phyloP scores from a whole-genome alignment of 2,797 vertebrate species.

The Corythornis leucogaster region DNA sequence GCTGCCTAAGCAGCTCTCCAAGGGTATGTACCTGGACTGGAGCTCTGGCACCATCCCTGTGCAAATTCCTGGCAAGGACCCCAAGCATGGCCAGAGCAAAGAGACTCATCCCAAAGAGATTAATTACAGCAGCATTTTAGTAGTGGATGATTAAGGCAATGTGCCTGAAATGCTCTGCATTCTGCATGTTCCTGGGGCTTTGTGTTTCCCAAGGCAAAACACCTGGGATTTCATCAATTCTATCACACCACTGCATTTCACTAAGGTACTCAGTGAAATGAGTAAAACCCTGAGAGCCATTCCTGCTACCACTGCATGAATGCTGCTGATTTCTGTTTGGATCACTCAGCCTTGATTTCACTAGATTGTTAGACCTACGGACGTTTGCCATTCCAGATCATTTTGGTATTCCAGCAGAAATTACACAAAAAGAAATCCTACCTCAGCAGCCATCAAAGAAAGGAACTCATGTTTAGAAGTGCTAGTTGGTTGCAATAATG shows the following conservation, averaged over 20 bases:
- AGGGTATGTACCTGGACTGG: background rate
- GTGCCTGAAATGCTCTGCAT: background rate
- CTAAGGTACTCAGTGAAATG: background rate
- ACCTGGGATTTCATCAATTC: background rate
- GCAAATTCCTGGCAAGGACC: background rate
- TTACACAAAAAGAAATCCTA: background rate
- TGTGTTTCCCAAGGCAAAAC: background rate
- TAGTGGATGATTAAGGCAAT: background rate
- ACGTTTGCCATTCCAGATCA: background rate
- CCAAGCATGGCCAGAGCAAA: background rate
- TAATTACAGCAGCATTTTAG: background rate
- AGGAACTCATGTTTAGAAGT: background rate
- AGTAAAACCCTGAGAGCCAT: background rate
- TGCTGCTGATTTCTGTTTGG: background rate
- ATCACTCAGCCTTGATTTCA: background rate
- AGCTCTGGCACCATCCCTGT: background rate
- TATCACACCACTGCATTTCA: background rate
- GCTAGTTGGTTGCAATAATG: background rate
- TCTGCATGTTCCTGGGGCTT: background rate
- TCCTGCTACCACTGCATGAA: background rate
- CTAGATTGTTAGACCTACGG: background rate
- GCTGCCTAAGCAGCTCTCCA: background rate
- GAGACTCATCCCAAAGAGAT: background rate
- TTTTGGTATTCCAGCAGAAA: background rate
- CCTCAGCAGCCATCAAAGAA: background rate